Conservation (phyloP, 2,888 invertebrate species). For the Hemaris fuciformis region DNA sequence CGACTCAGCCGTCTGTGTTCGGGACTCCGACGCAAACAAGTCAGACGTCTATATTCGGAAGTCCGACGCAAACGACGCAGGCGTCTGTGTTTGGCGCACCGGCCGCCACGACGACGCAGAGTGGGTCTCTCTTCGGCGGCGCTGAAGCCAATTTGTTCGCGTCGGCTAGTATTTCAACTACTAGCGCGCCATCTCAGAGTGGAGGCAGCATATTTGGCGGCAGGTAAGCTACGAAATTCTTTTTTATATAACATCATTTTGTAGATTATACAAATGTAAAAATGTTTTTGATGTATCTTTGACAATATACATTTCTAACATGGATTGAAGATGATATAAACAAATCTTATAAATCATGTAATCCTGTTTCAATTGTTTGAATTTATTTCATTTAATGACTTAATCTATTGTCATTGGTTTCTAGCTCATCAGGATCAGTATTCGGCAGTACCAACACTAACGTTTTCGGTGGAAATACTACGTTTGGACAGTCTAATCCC, state of each 20-base stretch:
- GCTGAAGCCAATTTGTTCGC: slow-evolving; percentile 64
- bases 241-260: too few species aligned
- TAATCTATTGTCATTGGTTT: slow-evolving; percentile 4
- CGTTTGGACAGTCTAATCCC: slow-evolving; percentile 61
- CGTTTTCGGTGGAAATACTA: slow-evolving; percentile 61
- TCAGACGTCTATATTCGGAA: slow-evolving; percentile 39
- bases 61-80: slow-evolving; percentile 27
- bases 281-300: too few species aligned
- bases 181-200: slow-evolving; percentile 52
- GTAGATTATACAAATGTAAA: too few species aligned
- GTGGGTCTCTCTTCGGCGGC: slow-evolving; percentile 58
- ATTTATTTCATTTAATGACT: not conserved
- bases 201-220: slow-evolving; percentile 67
- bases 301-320: too few species aligned
- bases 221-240: too few species aligned
- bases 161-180: slow-evolving; percentile 70
- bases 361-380: too few species aligned
- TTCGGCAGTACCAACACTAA: slow-evolving; percentile 57
- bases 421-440: slow-evolving; percentile 52
- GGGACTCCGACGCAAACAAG: slow-evolving; percentile 32
- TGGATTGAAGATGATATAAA: too few species aligned
- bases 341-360: too few species aligned
- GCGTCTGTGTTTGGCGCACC: slow-evolving; percentile 28
- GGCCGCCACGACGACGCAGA: slow-evolving; percentile 47
- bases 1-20: slow-evolving; percentile 44